These are phyloP conservation scores for Tupaia chinensis DNA, from an alignment of 2,113 vertebrate species.

Conservation along the genomic window DNA sequence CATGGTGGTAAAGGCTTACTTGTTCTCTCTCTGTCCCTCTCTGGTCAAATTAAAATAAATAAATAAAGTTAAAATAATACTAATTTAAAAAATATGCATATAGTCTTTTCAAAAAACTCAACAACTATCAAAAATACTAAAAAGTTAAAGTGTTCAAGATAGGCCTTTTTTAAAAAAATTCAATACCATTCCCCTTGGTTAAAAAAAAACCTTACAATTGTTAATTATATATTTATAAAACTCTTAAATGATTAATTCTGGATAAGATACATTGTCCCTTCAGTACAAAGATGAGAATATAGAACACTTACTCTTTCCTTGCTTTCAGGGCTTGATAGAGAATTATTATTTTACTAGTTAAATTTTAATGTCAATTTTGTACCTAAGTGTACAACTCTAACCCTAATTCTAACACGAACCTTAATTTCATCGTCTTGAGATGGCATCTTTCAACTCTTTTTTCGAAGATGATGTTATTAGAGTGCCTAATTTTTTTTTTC, in stretches of 20 bases:
- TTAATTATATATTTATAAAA: background rate
- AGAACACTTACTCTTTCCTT: background rate
- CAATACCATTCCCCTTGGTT: background rate
- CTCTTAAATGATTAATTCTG: conserved; percentile 4
- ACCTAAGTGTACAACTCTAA: background rate
- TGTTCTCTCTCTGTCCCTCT: no score
- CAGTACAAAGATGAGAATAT: background rate
- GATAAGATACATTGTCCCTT: background rate
- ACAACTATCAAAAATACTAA: background rate
- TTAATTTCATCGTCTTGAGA: background rate
- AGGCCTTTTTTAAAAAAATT: background rate
- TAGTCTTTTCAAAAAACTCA: background rate
- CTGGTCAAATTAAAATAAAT: no score
- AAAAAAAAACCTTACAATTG: background rate
- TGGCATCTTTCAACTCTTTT: background rate
- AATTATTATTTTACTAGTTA: background rate
- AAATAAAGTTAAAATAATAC: no score
- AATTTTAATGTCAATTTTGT: background rate
- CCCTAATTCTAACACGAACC: background rate
- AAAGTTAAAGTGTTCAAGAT: background rate
- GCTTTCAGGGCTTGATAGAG: background rate
- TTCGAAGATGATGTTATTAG: background rate
- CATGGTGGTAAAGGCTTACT: no score
- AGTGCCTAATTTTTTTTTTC: background rate
- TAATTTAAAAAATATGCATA: no score